A percentile compares a stretch with the other conserved stretches of the same genome.
Conservation (phyloP, 2,113 vertebrate species). For the Stictonetta naevosa region DNA sequence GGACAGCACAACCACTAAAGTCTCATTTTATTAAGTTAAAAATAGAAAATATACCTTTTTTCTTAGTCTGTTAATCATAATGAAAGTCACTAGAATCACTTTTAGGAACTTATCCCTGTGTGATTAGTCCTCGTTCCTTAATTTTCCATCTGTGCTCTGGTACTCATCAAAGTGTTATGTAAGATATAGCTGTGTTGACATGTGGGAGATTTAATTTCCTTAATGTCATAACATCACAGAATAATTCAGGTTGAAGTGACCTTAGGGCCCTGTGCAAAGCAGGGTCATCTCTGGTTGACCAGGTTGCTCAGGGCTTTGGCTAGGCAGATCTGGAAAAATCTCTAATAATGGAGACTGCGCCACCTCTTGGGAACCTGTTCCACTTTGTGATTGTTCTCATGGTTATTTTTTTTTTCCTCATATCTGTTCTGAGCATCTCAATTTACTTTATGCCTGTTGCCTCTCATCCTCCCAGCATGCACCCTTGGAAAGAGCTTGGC, state of each 20-base stretch:
- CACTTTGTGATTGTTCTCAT: neutral
- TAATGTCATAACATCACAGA: neutral
- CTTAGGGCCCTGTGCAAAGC: neutral
- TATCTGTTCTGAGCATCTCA: neutral
- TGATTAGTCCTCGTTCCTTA: neutral
- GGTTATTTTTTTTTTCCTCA: neutral
- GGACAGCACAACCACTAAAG: neutral
- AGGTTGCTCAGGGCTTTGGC: neutral
- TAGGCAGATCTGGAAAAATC: neutral
- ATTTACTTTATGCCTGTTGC: neutral
- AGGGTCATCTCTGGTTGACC: rapidly evolving
- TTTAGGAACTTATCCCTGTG: neutral
- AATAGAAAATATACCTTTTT: neutral
- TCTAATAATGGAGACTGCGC: neutral
- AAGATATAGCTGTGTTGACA: neutral
- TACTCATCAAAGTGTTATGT: neutral
- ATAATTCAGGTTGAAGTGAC: neutral
- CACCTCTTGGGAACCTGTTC: neutral
- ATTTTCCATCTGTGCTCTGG: neutral
- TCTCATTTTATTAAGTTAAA: neutral
- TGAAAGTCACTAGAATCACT: neutral
- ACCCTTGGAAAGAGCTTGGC: neutral
- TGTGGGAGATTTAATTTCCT: neutral
- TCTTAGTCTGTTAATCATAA: neutral
- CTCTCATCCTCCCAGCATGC: neutral